Conservation (phyloP, 2,113 vertebrate genomes). For the Oncorhynchus tshawytscha region DNA sequence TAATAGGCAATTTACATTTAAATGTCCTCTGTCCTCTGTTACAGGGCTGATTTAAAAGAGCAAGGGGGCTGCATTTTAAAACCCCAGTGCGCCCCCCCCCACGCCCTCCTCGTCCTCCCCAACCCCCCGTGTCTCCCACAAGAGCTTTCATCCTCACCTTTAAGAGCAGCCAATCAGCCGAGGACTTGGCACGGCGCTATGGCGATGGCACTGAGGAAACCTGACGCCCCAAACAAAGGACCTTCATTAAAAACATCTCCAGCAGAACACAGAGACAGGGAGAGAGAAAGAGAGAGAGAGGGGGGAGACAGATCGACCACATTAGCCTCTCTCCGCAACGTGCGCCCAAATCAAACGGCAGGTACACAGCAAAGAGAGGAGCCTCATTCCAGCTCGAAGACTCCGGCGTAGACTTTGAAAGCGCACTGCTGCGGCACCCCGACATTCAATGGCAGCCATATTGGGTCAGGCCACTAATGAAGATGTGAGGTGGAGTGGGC, state of each 20-base stretch:
- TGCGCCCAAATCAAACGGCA: slow-evolving; percentile 64
- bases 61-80: slow-evolving; percentile 59
- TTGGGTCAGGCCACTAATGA: slow-evolving; percentile 59
- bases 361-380: slow-evolving; percentile 40
- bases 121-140: slow-evolving; percentile 51
- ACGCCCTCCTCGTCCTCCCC: slow-evolving; percentile 48
- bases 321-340: slow-evolving; percentile 59
- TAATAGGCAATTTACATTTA: slow-evolving; percentile 79
- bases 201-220: slow-evolving; percentile 52
- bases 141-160: slow-evolving; percentile 66
- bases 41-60: slow-evolving; percentile 68
- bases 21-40: slow-evolving; percentile 69
- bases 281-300: background rate
- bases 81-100: slow-evolving; percentile 46
- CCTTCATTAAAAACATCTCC: slow-evolving; percentile 78
- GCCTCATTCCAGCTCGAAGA: slow-evolving; percentile 41
- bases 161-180: slow-evolving; percentile 65
- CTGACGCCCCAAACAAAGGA: slow-evolving; percentile 67
- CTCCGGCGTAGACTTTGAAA: slow-evolving; percentile 48
- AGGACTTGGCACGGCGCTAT: slow-evolving; percentile 37
- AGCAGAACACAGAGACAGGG: slow-evolving; percentile 57
- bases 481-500: slow-evolving; percentile 50
- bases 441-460: slow-evolving; percentile 45
- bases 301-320: slow-evolving; percentile 20
- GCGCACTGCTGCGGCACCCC: slow-evolving; percentile 27